These are phyloP conservation scores for Tinea semifulvella DNA, from an alignment of 2,888 invertebrate species.

Conservation along the genomic window DNA sequence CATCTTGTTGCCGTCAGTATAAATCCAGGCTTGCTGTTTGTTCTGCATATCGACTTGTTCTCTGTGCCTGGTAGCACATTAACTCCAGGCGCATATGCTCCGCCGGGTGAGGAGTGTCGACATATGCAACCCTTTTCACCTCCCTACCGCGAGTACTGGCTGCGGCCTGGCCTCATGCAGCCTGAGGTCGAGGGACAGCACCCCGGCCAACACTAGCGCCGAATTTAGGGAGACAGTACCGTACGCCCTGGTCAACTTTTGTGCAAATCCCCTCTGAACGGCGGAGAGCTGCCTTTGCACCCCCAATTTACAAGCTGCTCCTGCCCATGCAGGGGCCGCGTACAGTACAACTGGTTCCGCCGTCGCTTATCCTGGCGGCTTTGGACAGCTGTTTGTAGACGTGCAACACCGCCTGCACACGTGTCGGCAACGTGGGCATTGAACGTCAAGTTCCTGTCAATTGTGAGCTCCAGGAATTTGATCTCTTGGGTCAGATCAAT, in stretches of 20 bases:
- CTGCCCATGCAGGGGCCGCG: conserved; percentile 18
- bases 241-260: conserved; percentile 17
- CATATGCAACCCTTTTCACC: background rate
- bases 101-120: background rate
- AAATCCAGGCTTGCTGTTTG: background rate
- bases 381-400: conserved; percentile 12
- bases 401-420: too few relatives aligned
- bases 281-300: conserved; percentile 14
- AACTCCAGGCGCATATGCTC: background rate
- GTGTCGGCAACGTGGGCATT: conserved; percentile 10
- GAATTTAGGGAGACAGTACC: conserved; percentile 20
- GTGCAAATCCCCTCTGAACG: conserved; percentile 17
- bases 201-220: conserved; percentile 19
- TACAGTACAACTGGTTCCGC: conserved; percentile 17
- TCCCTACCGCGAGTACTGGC: background rate
- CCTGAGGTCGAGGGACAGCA: conserved; percentile 21
- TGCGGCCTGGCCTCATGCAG: conserved; percentile 20
- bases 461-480: conserved; percentile 18
- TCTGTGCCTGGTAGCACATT: too few relatives aligned
- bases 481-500: conserved; percentile 14
- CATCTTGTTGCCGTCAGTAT: conserved; percentile 16
- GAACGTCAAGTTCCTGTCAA: conserved; percentile 17
- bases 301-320: conserved; percentile 1
- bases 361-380: conserved; percentile 8
- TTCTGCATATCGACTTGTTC: background rate